These are phyloP conservation scores for Bambusicola thoracicus DNA, from an alignment of 2,113 vertebrate species.

Conservation along the genomic window DNA sequence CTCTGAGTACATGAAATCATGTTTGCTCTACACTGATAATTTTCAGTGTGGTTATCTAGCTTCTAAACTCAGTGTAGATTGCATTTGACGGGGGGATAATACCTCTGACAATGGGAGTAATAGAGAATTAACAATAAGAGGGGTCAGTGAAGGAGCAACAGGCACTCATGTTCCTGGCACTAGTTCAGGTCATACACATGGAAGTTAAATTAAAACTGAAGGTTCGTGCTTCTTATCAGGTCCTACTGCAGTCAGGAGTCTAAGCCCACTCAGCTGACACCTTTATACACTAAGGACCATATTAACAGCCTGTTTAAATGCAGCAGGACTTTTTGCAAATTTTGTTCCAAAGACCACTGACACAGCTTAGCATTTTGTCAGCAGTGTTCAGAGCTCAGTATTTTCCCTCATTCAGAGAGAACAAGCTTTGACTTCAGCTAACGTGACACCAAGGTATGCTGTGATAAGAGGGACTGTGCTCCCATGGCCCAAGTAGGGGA, in stretches of 20 bases:
- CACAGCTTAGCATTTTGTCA: neutral
- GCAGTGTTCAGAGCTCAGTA: neutral
- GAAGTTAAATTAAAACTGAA: neutral
- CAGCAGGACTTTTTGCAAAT: neutral
- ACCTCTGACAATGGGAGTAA: neutral
- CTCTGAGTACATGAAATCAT: neutral
- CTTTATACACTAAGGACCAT: neutral
- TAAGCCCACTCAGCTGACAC: neutral
- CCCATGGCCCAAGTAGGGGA: neutral
- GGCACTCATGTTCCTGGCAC: neutral
- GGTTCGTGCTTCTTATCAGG: neutral
- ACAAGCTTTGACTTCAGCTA: neutral
- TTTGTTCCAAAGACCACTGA: neutral
- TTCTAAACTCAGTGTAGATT: neutral
- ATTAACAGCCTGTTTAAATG: neutral
- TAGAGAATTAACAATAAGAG: neutral
- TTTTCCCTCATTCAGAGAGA: neutral
- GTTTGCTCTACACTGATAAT: neutral
- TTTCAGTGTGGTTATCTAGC: constrained; percentile 5
- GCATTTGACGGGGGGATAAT: neutral
- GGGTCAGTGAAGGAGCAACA: neutral
- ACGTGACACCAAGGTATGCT: fast-evolving
- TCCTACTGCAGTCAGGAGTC: neutral
- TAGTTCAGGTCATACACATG: neutral
- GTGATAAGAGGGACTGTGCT: neutral